phyloP scores from a whole-genome alignment of 2,888 invertebrate genomes.

The Lydus trimaculatus region DNA sequence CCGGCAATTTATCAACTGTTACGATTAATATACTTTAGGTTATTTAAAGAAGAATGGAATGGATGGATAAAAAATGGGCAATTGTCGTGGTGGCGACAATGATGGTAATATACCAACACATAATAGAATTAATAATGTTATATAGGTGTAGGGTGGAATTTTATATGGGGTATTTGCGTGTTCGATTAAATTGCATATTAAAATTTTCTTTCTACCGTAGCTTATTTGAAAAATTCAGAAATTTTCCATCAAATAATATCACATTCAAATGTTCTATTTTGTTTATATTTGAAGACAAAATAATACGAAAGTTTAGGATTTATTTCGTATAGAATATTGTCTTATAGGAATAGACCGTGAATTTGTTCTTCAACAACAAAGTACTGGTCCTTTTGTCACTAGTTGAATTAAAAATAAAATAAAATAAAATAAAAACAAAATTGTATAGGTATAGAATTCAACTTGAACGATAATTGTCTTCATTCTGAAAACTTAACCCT shows the following conservation, averaged over 20 bases:
- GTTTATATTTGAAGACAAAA: neutral
- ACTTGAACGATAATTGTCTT: neutral
- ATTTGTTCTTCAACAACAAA: neutral
- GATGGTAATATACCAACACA: neutral
- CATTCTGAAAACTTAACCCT: neutral
- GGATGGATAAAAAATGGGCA: conserved; percentile 4
- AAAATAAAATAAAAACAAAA: no score
- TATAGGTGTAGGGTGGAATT: neutral
- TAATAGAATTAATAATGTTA: neutral
- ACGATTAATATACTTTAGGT: neutral
- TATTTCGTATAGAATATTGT: neutral
- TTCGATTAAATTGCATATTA: neutral
- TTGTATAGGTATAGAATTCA: neutral
- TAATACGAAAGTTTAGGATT: neutral
- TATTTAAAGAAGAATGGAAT: neutral
- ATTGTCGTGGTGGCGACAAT: conserved; percentile 5
- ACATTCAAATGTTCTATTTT: neutral
- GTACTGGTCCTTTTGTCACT: neutral
- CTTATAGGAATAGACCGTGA: neutral
- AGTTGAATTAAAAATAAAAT: neutral
- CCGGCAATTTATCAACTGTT: conserved; percentile 1
- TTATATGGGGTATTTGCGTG: neutral
- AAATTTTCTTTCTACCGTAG: neutral
- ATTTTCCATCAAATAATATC: neutral
- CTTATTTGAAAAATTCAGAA: neutral